Evolutionary conservation across 2,113 vertebrate species (phyloP), one percentile per base, ranked within the genome.

Genomic region (Toxotes jaculatrix): DNA sequence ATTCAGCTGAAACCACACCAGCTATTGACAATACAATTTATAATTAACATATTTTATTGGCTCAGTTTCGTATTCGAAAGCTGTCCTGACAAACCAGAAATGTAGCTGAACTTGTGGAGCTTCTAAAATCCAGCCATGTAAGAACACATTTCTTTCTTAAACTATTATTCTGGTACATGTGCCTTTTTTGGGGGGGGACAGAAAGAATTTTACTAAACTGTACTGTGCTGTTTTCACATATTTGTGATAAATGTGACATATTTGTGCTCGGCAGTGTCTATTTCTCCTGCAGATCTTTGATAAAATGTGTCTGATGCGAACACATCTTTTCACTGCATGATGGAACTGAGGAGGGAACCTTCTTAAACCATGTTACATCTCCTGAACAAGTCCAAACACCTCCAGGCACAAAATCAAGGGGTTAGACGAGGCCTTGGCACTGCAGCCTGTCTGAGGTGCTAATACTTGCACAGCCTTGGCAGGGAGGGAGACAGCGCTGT

Each of bases 301-400:
- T 42, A 57, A 7, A 57, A 42, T 5, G 36, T 2, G 19, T 62
- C 32, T 43, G n/a, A 47, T 34, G 31, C 31, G 43, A 66, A 17
- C 42, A 27, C 16, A 63, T 71, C 72, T 47, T 21, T 31, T 63
- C 61, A 31, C 21, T 21, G 88, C 70, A 43, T 71, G 66, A 47
- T 59, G 84, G 23, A 64, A 77, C 17, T 1, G 36, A 77, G 79
- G 78, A 84, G 78, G 76, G 69, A 89, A 79, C 73, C 78, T 87
- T 81, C 49, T 23, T 61, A 73, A 82, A 83, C 59, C 73, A 21
- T 12, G 12, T 64, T 70, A 47, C 72, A 65, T 17, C 75, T 77
- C 82, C 9, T 9, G 27, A 80, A 83, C 90, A 92, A 87, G 89
- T 87, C 87, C 74, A 17, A 21, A 91, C 90, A 91, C 71, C 91